Evolutionary conservation across 2,113 vertebrate genomes (phyloP).

Genomic region (Thryonomys swinderianus): DNA sequence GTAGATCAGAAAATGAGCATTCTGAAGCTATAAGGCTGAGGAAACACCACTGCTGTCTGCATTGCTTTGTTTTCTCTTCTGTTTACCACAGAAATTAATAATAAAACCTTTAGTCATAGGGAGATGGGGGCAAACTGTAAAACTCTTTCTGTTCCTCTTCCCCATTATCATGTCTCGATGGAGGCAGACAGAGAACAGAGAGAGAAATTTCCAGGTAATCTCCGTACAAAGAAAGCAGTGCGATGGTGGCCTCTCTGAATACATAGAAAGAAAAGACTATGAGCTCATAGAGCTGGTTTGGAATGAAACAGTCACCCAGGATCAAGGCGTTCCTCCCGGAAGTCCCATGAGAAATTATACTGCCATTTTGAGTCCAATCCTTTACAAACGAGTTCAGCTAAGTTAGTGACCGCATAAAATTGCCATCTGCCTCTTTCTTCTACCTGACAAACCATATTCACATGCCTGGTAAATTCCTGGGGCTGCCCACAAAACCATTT

Average conservation of each 20-base stretch:
- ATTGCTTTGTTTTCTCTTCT: background rate
- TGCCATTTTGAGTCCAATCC: background rate
- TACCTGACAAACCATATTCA: background rate
- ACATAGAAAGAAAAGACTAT: background rate
- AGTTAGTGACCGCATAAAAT: background rate
- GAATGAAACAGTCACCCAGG: background rate
- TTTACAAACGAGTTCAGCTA: background rate
- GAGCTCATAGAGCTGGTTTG: background rate
- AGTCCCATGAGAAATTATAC: background rate
- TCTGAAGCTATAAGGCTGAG: background rate
- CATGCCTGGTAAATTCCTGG: background rate
- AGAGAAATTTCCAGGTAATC: background rate
- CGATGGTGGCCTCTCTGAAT: background rate
- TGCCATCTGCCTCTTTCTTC: background rate
- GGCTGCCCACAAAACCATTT: background rate
- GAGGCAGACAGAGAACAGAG: background rate
- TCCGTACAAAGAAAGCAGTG: background rate
- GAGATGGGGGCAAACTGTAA: background rate
- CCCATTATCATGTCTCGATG: background rate
- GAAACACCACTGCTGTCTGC: background rate
- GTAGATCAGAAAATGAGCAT: background rate
- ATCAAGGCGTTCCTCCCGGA: background rate
- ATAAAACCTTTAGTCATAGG: background rate
- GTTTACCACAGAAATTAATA: background rate
- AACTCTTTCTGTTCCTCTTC: background rate